Base-by-base conservation (phyloP, 2,888 invertebrate species). In the Orthonychiurus folsomi region DNA sequence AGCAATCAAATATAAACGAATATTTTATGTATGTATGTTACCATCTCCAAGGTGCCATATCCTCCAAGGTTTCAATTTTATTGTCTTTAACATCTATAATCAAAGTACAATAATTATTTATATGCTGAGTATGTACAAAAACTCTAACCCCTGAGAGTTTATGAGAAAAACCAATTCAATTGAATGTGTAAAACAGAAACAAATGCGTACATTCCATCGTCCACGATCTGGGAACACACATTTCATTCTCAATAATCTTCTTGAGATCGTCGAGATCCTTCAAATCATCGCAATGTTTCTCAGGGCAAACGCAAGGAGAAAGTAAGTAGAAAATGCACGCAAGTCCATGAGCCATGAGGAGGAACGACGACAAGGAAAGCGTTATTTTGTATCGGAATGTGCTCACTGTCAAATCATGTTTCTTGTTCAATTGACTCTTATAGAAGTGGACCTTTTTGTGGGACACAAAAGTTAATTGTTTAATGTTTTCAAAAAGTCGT, bases 281-380 rank as follows among this genome's bases (percentile, higher is more conserved):
- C 20, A 20, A 24, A 23, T 21, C 12, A 12, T 15, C 20, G 54
- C 3, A 50, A 26, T 12, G 20, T 59, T 24, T 23, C 3, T 3
- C 3, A 21, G 5, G 20, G 18, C 27, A 27, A 21, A 53, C 61
- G 56, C 69, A 69, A 2, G 48, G 9, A 15, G 69, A 66, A 61
- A 69, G 67, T 2, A 26, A 28, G 60, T 72, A 72, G 28, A 72
- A 69, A 9, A 65, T 12, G 50, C 71, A 72, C 3, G 70, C 66
- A 3, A 72, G 20, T 12, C 63, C 48, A 56, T 72, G 71, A 25
- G 66, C 69, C 66, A 70, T 68, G 5, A 70, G 60, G 28, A 59
- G 63, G 57, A 72, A 72, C 3, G 63, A 66, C 1, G 69, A 60
- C 1, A 69, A 63, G 1, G 69, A 69, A 5, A 72, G 37, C 0